Base-by-base conservation (phyloP, 2,888 invertebrate species). In the Drosophila suboccidentalis region DNA sequence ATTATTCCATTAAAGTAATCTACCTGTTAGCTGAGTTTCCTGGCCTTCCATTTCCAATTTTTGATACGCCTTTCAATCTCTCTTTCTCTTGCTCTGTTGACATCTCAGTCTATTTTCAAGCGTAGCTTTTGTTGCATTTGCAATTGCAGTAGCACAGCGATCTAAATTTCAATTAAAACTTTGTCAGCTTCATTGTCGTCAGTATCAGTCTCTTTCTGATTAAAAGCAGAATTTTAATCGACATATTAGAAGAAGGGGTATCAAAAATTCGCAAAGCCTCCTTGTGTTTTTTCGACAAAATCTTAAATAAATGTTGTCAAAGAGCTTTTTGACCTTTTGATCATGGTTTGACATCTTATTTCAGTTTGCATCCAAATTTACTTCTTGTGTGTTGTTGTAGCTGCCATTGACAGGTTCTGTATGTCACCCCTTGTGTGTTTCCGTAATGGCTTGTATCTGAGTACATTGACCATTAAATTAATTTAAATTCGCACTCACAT, bases 1-100 rank as follows among this genome's bases (percentile, higher is more conserved):
- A 87, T 90, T 90, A 87, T 87, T 87, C 90, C 89, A 90, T 90
- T 90, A 85, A 89, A 84, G 82, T 69, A 76, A 81, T 85, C 79
- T 76, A 51, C 47, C 51, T 41, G 38, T 44, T 43, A 5, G 53
- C 36, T 47, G 13, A 44, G 44, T 39, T 57, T 59, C 58, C 53
- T 65, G 32, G 17, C 39, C 41, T 60, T 72, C 68, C 54, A 71
- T 67, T 76, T 67, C 36, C 59, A 67, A 71, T 80, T 64, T 76
- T 54, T 41, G 41, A 55, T 55, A 41, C 32, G 22, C 57, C 32
- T 47, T 22, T 36, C 60, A 36, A 36, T 47, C 15, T 15, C 39
- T 32, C 29, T 10, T 10, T n/a, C 9, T 46, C n/a, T 29, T 17
- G 11, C 34, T 19, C 39, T n/a, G 36, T 22, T 54, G 53, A n/a